Evolutionary conservation across 2,797 vertebrate genomes (phyloP), one percentile per base, ranked within the genome.

Genomic region (Notolepis coatsorum): DNA sequence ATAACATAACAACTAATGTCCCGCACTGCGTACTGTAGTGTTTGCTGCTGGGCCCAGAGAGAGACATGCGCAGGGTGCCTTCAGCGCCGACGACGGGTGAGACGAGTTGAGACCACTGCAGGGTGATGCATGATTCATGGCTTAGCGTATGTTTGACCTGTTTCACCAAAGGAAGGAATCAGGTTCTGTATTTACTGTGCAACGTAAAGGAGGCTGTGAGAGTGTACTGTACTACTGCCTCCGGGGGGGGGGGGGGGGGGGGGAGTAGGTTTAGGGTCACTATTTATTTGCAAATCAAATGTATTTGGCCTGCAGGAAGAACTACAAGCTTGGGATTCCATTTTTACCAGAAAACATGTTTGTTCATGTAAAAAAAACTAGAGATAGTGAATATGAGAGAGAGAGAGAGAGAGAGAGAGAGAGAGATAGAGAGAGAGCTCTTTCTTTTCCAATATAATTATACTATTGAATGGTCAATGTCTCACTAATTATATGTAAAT

Each of bases 111-210:
- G 51, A 69, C 52, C 59, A 39, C 57, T 43, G 58, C 56, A 71
- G 64, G 61, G 9, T 49, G n/a, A 35, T 75, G 41, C 45, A 64
- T 77, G 62, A 85, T 79, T 78, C 24, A 79, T 78, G 59, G 54
- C 48, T 53, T 61, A 50, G 55, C 28, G 30, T 60, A 68, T 68
- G 67, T 74, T 77, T 80, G 67, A 77, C 70, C 77, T 61, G 71
- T 53, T 79, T 64, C 63, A 50, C 33, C 21, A 33, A 43, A n/a
- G 2, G 46, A n/a, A 33, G 13, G 5, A 31, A 31, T 64, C 39
- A 52, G 31, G 20, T 54, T 37, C n/a, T 37, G 3, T 49, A 15
- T n/a, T 28, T 23, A 23, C 4, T 21, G 39, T 55, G 17, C 28
- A 35, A 59, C 46, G 3, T 35, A 17, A 25, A 58, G 17, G 28